Conservation (phyloP, 2,113 vertebrate genomes). For the Ailuropoda melanoleuca region DNA sequence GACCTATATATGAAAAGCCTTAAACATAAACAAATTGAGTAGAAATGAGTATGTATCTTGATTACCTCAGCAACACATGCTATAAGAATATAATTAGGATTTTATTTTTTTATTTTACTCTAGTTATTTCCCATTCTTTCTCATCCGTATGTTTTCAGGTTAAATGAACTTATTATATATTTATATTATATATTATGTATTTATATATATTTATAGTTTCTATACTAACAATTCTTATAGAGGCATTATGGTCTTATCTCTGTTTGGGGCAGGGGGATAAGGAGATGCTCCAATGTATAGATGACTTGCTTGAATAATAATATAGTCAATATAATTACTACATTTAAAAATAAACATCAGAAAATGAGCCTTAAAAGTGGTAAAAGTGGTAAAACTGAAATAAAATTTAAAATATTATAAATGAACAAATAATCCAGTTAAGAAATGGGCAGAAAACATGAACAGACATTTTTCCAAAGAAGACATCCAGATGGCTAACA, state of each 20-base stretch:
- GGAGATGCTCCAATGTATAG: neutral
- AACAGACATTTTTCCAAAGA: too few relatives aligned
- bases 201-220: neutral
- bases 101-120: neutral
- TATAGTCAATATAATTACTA: neutral
- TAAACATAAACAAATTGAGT: conserved; percentile 13
- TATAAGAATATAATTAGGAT: neutral
- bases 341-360: neutral
- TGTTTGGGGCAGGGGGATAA: neutral
- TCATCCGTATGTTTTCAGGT: neutral
- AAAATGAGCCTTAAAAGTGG: neutral
- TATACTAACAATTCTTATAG: neutral
- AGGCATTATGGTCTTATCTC: neutral
- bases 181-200: neutral
- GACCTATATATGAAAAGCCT: neutral
- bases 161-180: neutral
- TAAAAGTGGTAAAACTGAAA: neutral
- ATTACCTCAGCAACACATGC: neutral
- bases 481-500: too few relatives aligned
- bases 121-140: neutral
- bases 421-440: too few relatives aligned
- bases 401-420: neutral
- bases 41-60: neutral
- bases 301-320: neutral
- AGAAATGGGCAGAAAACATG: too few relatives aligned